Conservation (phyloP, 2,797 vertebrate species). For the Molothrus ater region DNA sequence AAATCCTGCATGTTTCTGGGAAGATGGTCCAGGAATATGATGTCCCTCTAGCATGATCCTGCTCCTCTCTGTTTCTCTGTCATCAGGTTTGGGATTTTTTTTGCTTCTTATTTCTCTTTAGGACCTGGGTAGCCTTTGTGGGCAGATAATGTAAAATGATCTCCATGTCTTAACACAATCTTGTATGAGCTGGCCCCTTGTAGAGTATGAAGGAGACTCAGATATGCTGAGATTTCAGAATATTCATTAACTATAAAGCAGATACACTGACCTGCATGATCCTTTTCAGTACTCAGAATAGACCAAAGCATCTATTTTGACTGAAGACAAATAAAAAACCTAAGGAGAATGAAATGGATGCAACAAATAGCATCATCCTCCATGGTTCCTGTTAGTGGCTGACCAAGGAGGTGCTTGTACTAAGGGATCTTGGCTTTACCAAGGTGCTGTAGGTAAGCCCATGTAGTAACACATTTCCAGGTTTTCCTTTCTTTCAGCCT, state of each 20-base stretch:
- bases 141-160: not conserved
- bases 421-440: not conserved
- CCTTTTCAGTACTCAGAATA: not conserved
- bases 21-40: not conserved
- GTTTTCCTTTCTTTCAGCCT: not conserved
- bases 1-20: not conserved
- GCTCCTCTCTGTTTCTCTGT: not conserved
- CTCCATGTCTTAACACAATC: not conserved
- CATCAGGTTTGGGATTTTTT: rapidly evolving
- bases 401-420: not conserved
- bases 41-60: not conserved
- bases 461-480: not conserved
- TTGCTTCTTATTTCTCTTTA: not conserved
- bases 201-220: not conserved
- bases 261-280: not conserved
- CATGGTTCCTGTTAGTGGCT: not conserved
- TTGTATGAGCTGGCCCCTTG: not conserved
- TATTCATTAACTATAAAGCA: not conserved
- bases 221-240: not conserved
- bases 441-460: not conserved
- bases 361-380: not conserved
- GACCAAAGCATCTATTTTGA: not conserved
- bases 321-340: not conserved
- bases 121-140: not conserved
- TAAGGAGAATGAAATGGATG: not conserved